These are phyloP conservation scores for Elysia crispata DNA, from an alignment of 2,888 invertebrate species.

Conservation along the genomic window DNA sequence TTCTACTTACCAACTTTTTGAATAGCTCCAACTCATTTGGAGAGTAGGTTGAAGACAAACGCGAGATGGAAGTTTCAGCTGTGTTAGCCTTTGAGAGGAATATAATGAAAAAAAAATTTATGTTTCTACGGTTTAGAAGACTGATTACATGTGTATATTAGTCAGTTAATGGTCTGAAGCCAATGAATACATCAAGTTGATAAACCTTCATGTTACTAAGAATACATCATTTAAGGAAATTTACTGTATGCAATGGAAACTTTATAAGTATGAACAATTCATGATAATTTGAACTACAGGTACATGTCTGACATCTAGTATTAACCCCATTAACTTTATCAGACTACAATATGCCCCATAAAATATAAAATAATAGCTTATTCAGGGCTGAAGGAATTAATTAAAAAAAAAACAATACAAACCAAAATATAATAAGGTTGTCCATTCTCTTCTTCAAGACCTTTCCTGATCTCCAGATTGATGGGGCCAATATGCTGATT, in stretches of 20 bases:
- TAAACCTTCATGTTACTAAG: background rate
- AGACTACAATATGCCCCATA: no score
- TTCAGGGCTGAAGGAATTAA: background rate
- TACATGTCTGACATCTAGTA: no score
- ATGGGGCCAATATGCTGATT: slow-evolving; percentile 68
- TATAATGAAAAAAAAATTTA: background rate
- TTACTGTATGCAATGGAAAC: no score
- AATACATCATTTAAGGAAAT: background rate
- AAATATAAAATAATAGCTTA: background rate
- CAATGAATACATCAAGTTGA: no score
- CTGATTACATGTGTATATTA: no score
- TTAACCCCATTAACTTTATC: no score
- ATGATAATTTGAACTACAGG: no score
- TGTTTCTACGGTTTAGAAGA: background rate
- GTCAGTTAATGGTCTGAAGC: background rate
- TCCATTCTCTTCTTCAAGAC: slow-evolving; percentile 72
- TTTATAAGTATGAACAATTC: no score
- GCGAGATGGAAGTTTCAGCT: slow-evolving; percentile 67
- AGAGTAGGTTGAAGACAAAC: slow-evolving; percentile 68
- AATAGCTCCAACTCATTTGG: slow-evolving; percentile 74
- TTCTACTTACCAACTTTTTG: slow-evolving; percentile 71
- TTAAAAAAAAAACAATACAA: slow-evolving; percentile 10
- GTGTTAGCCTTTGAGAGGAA: slow-evolving; percentile 66
- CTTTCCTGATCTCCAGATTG: slow-evolving; percentile 74
- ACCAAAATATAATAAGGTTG: slow-evolving; percentile 71